Evolutionary conservation across 2,113 vertebrate species (phyloP).

Genomic region (Arothron firmamentum): DNA sequence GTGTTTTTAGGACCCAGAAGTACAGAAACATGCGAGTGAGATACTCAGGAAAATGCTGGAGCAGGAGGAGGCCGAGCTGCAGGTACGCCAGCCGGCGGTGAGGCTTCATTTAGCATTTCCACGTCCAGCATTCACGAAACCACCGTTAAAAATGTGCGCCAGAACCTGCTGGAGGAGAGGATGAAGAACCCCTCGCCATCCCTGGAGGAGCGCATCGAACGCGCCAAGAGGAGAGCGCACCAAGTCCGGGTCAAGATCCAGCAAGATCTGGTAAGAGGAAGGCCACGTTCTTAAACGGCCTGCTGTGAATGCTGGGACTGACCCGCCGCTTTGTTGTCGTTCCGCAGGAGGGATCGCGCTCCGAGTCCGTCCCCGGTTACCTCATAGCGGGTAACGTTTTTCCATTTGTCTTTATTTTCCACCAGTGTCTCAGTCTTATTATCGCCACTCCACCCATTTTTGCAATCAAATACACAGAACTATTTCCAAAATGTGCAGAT

Average conservation of each 20-base stretch:
- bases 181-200: slow-evolving; percentile 75
- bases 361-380: slow-evolving; percentile 58
- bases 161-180: slow-evolving; percentile 80
- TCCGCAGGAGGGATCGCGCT: slow-evolving; percentile 65
- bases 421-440: neutral
- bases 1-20: slow-evolving; percentile 79
- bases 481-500: no score
- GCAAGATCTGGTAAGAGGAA: slow-evolving; percentile 75
- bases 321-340: neutral
- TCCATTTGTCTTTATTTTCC: slow-evolving; percentile 5
- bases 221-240: slow-evolving; percentile 81
- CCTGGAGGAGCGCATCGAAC: slow-evolving; percentile 84
- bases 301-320: no score
- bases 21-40: slow-evolving; percentile 88
- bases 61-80: slow-evolving; percentile 89
- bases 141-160: neutral
- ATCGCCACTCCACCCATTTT: no score
- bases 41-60: slow-evolving; percentile 91
- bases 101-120: no score
- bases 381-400: slow-evolving; percentile 70
- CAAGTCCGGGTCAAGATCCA: slow-evolving; percentile 88
- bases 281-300: accelerated
- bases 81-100: slow-evolving; percentile 67
- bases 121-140: neutral
- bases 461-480: no score